Percentiles rank a stretch among this genome's conserved stretches.
phyloP scores from a whole-genome alignment of 2,888 invertebrate species.

The Apamea sordens region DNA sequence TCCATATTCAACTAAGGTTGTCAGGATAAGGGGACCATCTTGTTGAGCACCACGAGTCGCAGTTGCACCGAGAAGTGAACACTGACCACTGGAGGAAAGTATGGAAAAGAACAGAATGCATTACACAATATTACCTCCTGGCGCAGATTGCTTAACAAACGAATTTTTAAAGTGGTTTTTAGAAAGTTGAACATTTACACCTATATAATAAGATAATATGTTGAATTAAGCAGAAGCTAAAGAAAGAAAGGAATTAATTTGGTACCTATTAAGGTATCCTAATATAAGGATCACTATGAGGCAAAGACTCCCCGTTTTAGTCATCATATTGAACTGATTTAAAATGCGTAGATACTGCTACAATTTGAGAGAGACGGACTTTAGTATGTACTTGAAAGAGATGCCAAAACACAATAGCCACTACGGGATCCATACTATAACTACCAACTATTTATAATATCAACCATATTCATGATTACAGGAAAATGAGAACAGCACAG shows the following conservation, averaged over 20 bases:
- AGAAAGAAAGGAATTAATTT: background rate
- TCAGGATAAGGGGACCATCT: slow-evolving; percentile 42
- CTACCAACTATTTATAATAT: background rate
- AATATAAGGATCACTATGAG: background rate
- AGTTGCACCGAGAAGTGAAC: slow-evolving; percentile 1
- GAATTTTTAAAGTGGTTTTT: background rate
- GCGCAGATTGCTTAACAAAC: background rate
- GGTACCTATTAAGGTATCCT: slow-evolving; percentile 1
- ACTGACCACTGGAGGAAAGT: slow-evolving; percentile 6
- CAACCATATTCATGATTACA: background rate
- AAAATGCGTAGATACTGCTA: background rate
- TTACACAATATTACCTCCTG: background rate
- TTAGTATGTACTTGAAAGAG: background rate
- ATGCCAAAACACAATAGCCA: background rate
- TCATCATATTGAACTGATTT: background rate
- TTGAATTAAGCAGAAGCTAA: too few species aligned
- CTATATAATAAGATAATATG: background rate
- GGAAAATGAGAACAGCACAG: slow-evolving; percentile 1
- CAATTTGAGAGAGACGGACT: background rate
- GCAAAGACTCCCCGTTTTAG: background rate
- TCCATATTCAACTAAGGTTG: slow-evolving; percentile 44
- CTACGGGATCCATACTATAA: background rate
- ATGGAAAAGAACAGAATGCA: background rate
- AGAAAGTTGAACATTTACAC: background rate
- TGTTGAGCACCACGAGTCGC: background rate